Base-by-base conservation (phyloP, 2,113 vertebrate species). In the Tapirus terrestris region DNA sequence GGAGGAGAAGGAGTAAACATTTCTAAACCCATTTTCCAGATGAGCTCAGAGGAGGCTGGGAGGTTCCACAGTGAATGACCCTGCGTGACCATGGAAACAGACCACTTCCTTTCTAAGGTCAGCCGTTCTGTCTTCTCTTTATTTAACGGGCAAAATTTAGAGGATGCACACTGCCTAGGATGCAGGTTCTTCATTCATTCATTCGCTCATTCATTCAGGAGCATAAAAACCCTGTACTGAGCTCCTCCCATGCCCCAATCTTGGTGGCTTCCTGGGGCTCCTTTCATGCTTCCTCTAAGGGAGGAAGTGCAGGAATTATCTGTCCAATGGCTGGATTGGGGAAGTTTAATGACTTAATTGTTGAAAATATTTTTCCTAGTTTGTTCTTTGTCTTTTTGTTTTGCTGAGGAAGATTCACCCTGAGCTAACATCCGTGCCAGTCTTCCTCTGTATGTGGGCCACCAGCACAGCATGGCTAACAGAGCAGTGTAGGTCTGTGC, bases 21-120 rank as follows among this genome's bases (percentile, higher is more conserved):
- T 56, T 72, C 94, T 48, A 29, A 89, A 39, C 92, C 76, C 97
- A 76, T 96, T 94, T 91, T 65, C 67, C 89, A 80, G 97, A 88
- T 39, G 77, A 82, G 48, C 29, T 77, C 43, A 43, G 56, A 67
- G 76, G 65, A 65, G 65, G 39, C 51, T 6, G 48, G 33, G 56
- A 63, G 13, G 23, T 6, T 23, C 25, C 2, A 5, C 13, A 23
- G 27, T 0, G 23, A 48, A 16, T 82, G 39, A 8, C 9, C 10
- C n/a, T 48, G 13, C 7, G 33, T 23, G 33, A 51, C 45, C 75
- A 9, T 11, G 27, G 53, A 16, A 39, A 56, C 4, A 2, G 79
- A 21, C 43, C 67, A 21, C 56, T 23, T 51, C 68, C 61, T 92
- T 18, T 18, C 48, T 27, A 4, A 1, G 53, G 10, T 36, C 72